phyloP scores from a whole-genome alignment of 1,140 invertebrate species.

The Yoshiicerus persimilis region DNA sequence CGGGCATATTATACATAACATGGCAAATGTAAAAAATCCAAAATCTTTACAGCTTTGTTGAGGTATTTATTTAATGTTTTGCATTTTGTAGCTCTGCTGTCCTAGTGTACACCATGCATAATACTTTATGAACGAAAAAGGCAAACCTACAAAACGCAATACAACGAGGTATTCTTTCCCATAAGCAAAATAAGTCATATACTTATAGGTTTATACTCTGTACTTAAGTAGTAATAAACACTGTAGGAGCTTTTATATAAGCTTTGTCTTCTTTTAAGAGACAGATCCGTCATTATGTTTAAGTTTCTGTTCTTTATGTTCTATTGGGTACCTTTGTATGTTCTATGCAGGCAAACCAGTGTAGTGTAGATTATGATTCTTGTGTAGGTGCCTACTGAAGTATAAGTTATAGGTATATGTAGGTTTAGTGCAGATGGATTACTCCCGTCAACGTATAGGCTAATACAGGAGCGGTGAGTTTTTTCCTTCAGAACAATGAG shows the following conservation, averaged over 20 bases:
- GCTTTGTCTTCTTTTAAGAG: background rate
- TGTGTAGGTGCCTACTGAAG: too few relatives aligned
- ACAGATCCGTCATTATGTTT: background rate
- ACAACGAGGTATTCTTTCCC: background rate
- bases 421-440: background rate
- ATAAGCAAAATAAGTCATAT: background rate
- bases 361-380: too few relatives aligned
- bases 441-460: background rate
- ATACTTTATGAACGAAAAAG: background rate
- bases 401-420: background rate
- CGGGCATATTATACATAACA: background rate
- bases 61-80: conserved; percentile 11
- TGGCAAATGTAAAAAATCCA: background rate
- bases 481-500: background rate
- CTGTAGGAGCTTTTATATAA: background rate
- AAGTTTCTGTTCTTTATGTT: background rate
- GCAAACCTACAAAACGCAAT: background rate
- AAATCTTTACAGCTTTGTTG: background rate
- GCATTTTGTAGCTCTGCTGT: background rate
- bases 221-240: background rate
- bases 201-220: background rate
- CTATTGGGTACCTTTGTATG: background rate
- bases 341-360: background rate
- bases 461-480: background rate
- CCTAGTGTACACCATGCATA: background rate